These are phyloP conservation scores for Oreochromis mossambicus DNA, from an alignment of 2,797 vertebrate genomes.

Conservation along the genomic window DNA sequence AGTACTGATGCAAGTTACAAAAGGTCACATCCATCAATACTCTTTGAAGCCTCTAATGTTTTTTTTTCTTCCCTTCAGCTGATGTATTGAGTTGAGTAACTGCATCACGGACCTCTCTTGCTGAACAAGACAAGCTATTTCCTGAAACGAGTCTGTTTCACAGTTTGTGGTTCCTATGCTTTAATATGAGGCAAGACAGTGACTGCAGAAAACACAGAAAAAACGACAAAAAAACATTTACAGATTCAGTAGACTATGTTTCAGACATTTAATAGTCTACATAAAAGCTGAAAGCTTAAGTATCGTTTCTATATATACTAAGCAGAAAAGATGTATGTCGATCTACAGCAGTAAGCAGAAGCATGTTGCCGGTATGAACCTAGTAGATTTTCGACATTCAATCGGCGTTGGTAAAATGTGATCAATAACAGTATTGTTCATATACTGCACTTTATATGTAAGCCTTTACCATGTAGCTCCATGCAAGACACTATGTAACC, in stretches of 20 bases:
- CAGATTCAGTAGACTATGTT: background rate
- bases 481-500: background rate
- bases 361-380: background rate
- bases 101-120: background rate
- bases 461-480: background rate
- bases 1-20: background rate
- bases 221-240: background rate
- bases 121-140: conserved; percentile 36
- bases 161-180: conserved; percentile 4
- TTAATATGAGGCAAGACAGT: background rate
- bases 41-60: background rate
- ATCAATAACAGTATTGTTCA: background rate
- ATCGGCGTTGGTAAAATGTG: background rate
- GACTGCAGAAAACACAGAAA: background rate
- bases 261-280: background rate
- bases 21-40: background rate
- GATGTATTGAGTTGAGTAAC: background rate
- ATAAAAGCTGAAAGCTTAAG: background rate
- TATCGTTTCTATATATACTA: background rate
- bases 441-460: background rate
- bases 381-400: background rate
- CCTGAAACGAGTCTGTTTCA: conserved; percentile 34
- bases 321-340: background rate
- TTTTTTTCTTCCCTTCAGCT: background rate
- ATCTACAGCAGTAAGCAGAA: background rate